These are phyloP conservation scores for Gallinago stenura DNA, from an alignment of 2,797 vertebrate species.

Conservation along the genomic window DNA sequence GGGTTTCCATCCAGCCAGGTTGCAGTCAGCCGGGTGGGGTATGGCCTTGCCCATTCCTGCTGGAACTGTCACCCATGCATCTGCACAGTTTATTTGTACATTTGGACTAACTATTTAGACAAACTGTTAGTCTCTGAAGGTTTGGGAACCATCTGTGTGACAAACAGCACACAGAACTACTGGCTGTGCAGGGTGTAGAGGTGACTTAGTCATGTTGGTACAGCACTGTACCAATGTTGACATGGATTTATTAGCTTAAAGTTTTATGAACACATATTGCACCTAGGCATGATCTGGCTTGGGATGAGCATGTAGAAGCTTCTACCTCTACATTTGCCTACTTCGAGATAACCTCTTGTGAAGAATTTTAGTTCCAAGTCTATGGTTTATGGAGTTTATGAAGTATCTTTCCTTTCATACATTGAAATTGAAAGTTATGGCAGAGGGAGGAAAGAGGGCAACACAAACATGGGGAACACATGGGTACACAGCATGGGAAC, in stretches of 20 bases:
- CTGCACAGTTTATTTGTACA: background rate
- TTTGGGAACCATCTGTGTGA: background rate
- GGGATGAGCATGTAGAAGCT: background rate
- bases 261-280: rapidly evolving
- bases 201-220: background rate
- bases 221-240: background rate
- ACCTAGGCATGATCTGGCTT: background rate
- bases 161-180: background rate
- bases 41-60: background rate
- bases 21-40: background rate
- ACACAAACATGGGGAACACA: background rate
- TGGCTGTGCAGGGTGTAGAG: rapidly evolving
- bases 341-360: background rate
- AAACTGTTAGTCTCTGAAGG: background rate
- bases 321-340: background rate
- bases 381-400: background rate
- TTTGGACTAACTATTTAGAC: background rate
- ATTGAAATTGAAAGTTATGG: background rate
- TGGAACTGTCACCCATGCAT: background rate
- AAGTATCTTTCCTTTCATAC: background rate
- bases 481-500: background rate
- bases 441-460: background rate
- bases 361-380: background rate
- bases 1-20: background rate
- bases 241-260: background rate